A percentile compares a stretch with the other conserved stretches of the same genome.
Evolutionary conservation across 2,888 invertebrate genomes (phyloP).

Genomic region (Timandra comae): DNA sequence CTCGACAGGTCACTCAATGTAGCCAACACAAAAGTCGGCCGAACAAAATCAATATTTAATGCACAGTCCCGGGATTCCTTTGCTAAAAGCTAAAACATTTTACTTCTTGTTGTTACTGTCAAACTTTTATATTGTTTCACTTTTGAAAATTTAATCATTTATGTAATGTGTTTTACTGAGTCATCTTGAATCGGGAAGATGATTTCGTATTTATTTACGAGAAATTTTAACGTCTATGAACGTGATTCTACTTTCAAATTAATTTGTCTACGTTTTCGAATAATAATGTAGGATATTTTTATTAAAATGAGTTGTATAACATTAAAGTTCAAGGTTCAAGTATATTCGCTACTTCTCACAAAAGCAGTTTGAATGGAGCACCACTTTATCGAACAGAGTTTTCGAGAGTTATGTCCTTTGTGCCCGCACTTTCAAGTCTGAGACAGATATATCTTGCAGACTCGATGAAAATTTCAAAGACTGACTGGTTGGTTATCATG

Average conservation of each 20-base stretch:
- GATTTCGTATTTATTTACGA: no score
- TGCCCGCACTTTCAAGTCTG: slow-evolving; percentile 21
- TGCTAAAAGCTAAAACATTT: slow-evolving; percentile 13
- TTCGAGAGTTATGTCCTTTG: slow-evolving; percentile 34
- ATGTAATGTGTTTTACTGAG: slow-evolving; percentile 20
- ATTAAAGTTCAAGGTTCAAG: slow-evolving; percentile 14
- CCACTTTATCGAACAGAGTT: slow-evolving; percentile 33
- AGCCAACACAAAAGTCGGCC: slow-evolving; percentile 37
- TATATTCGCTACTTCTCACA: slow-evolving; percentile 19
- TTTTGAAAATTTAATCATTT: slow-evolving; percentile 23
- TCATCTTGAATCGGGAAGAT: slow-evolving; percentile 13
- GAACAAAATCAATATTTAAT: slow-evolving; percentile 38
- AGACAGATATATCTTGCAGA: slow-evolving; percentile 14
- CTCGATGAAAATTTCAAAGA: slow-evolving; percentile 9
- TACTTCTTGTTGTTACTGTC: slow-evolving; percentile 10
- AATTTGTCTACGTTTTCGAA: not conserved
- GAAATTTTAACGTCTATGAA: no score
- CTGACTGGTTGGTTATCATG: not conserved
- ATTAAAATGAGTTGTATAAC: slow-evolving; percentile 19
- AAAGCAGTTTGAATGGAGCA: slow-evolving; percentile 31
- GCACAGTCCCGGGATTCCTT: slow-evolving; percentile 20
- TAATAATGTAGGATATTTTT: slow-evolving; percentile 3
- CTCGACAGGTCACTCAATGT: slow-evolving; percentile 57
- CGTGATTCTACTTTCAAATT: no score
- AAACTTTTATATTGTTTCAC: slow-evolving; percentile 11